Percentiles rank a stretch among this genome's conserved stretches.
phyloP scores from a whole-genome alignment of 2,113 vertebrate genomes.

The Protobothrops mucrosquamatus region DNA sequence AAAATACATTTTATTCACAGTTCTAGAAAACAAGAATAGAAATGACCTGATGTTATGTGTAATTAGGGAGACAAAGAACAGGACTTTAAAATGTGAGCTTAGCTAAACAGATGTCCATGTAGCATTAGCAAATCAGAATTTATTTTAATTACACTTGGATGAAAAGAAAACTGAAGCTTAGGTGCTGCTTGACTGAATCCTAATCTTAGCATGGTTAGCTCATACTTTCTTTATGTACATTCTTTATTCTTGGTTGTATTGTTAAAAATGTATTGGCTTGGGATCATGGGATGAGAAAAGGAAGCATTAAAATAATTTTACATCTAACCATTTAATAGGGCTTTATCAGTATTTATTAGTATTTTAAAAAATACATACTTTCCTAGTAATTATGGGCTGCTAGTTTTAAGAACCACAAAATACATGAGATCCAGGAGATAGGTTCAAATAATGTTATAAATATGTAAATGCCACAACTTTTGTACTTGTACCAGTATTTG shows the following conservation, averaged over 20 bases:
- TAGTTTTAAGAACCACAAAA: neutral
- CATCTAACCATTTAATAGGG: neutral
- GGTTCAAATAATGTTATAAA: neutral
- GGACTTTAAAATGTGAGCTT: slow-evolving; percentile 46
- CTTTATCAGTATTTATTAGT: neutral
- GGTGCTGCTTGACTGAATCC: neutral
- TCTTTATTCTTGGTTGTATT: slow-evolving; percentile 16
- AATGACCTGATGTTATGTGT: slow-evolving; percentile 37
- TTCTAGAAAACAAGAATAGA: slow-evolving; percentile 40
- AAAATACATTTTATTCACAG: slow-evolving; percentile 25
- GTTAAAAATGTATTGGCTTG: neutral
- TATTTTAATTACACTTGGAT: slow-evolving; percentile 46
- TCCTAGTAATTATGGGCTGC: neutral
- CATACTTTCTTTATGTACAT: slow-evolving; percentile 10
- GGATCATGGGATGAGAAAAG: neutral
- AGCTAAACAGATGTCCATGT: slow-evolving; percentile 36
- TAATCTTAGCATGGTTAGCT: slow-evolving; percentile 28
- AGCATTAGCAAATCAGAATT: slow-evolving; percentile 20
- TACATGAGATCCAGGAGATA: neutral
- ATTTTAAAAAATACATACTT: neutral
- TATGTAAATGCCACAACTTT: neutral
- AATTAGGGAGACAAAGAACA: slow-evolving; percentile 52
- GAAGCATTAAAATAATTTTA: neutral
- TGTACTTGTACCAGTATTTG: neutral
- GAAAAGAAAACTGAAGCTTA: slow-evolving; percentile 26